Evolutionary conservation across 2,888 invertebrate species (phyloP).

Genomic region (Lasioglossum calceatum): DNA sequence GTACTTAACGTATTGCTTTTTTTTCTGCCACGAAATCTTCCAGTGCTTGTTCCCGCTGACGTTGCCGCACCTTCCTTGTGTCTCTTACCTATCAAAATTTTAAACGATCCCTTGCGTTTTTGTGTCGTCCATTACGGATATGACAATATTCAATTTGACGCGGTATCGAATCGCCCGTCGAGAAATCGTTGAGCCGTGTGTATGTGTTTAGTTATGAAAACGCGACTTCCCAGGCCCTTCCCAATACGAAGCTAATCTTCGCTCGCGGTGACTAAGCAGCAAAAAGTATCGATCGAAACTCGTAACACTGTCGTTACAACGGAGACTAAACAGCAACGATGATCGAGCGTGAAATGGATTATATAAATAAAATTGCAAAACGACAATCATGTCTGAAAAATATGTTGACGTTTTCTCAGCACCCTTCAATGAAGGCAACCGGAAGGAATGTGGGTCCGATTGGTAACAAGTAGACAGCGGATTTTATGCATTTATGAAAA

Average conservation of each 20-base stretch:
- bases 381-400: not conserved
- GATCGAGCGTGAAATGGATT: not conserved
- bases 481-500: no score
- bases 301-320: not conserved
- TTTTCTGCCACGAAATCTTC: not conserved
- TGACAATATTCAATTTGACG: not conserved
- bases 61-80: not conserved
- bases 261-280: not conserved
- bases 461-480: not conserved
- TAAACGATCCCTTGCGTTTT: not conserved
- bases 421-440: not conserved
- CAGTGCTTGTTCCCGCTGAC: not conserved
- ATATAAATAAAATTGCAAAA: not conserved
- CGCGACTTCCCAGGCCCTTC: not conserved
- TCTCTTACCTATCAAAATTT: not conserved
- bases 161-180: not conserved
- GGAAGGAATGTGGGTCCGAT: not conserved
- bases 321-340: not conserved
- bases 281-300: conserved; percentile 1
- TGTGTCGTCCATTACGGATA: not conserved
- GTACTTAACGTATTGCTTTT: conserved; percentile 77
- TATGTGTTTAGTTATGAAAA: not conserved
- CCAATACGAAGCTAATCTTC: not conserved
- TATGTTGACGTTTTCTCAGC: not conserved
- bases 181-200: not conserved